Conservation (phyloP, 2,113 vertebrate genomes). For the Entelurus aequoreus region DNA sequence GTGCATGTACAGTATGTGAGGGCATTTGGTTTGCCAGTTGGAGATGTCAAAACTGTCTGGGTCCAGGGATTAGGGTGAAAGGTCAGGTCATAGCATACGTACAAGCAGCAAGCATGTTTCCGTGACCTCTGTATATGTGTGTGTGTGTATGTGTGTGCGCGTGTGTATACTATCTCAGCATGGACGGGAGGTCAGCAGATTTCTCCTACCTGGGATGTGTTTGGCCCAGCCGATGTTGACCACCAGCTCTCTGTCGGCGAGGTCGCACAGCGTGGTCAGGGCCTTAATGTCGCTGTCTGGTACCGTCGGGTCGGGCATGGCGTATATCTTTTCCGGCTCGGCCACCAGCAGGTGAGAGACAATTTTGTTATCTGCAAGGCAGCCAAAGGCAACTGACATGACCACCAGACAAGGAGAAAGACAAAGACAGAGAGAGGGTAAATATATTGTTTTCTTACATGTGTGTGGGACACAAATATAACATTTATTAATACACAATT, state of each 20-base stretch:
- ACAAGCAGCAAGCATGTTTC: constrained; percentile 3
- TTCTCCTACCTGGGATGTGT: constrained; percentile 90
- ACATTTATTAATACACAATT: not conserved
- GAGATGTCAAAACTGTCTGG: constrained; percentile 34
- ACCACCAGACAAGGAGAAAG: constrained; percentile 75
- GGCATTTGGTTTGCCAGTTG: constrained; percentile 18
- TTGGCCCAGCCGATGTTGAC: constrained; percentile 99
- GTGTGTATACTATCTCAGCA: not conserved
- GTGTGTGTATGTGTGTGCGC: constrained; percentile 5
- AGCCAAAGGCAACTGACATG: constrained; percentile 81
- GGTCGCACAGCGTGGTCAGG: constrained; percentile 95
- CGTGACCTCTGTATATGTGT: not conserved
- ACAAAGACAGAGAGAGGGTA: constrained; percentile 71
- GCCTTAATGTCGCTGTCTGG: constrained; percentile 99
- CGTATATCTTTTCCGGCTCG: constrained; percentile 99
- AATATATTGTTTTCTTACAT: constrained; percentile 54
- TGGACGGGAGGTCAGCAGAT: constrained; percentile 2
- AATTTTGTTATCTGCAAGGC: constrained; percentile 99
- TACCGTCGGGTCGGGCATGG: constrained; percentile 98
- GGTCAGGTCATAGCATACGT: constrained; percentile 13
- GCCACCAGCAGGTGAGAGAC: constrained; percentile 98
- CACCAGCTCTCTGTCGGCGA: constrained; percentile 95
- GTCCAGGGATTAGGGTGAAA: constrained; percentile 35
- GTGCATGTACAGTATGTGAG: constrained; percentile 7
- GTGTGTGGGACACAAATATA: constrained; percentile 35